Base-by-base conservation (phyloP, 1,140 invertebrate species). In the Hermetia illucens region DNA sequence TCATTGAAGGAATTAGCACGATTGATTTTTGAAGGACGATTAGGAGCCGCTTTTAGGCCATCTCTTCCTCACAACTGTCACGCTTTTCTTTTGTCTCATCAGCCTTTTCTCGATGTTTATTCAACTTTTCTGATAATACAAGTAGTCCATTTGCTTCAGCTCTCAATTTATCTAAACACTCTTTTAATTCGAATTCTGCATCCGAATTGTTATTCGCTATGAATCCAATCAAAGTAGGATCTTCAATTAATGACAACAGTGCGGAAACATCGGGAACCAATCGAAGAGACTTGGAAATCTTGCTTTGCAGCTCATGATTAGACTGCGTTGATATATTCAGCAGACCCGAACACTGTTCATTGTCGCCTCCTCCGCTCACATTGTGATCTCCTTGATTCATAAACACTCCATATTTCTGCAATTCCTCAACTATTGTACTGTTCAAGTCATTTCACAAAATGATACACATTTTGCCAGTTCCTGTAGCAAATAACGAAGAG, bases 381-480 rank as follows among this genome's bases (percentile, higher is more conserved):
- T n/a, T n/a, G n/a, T n/a, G n/a, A 25, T 25, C 24, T 39, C 36
- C 42, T 45, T n/a, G 24, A 25, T 25, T 25, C 24, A 25, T 6
- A 25, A 25, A 25, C 24, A 25, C n/a, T 25, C 24, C 6, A 25
- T 8, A 25, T 25, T 8, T 25, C 24, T 58, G 55, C 36, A 82
- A 64, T 49, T 79, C 71, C 22, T 70, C 71, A 0, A 81, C 69
- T 13, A 84, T 55, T 2, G 76, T 80, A 34, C 71, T 75, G 53
- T 82, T 84, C 5, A 83, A 55, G 59, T 82, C 81, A 50, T 82
- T 59, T 86, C 82, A 39, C 79, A 82, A 36, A 70, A 65, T 3
- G 67, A 68, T 47, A 81, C 78, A 55, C 82, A 83, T 42, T 73
- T 73, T 20, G 78, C 65, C 44, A 84, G 59, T 45, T 81, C 74